Evolutionary conservation across 2,888 invertebrate genomes (phyloP), one percentile per base, ranked within the genome.

Genomic region (Rhamphomyia laevipes): DNA sequence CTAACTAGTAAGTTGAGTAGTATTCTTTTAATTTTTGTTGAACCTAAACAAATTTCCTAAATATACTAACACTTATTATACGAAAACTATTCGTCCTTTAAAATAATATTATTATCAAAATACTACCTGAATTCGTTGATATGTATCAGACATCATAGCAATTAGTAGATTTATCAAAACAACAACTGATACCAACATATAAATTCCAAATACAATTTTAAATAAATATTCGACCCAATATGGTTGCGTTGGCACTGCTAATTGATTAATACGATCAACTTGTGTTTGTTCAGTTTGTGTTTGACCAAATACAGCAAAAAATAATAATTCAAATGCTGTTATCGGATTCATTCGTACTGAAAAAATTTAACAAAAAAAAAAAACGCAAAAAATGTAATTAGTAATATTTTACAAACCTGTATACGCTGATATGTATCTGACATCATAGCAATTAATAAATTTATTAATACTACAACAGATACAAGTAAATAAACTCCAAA

Each of bases 131-230:
- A 97, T 97, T 69, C 94, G 80, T 73, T 99, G 97, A 73, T 99
- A 99, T 53, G 99, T 99, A 79, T 99, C 97, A 68, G 96, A 95
- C 96, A 99, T 97, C 97, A 99, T 99, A 78, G 99, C 99, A 79
- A 99, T 99, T 70, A 99, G 86, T 59, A 99, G 82, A 76, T 99
- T 99, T 76, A 99, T 97, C 62, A 99, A 82, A 63, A 99, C 99
- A 69, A 99, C 92, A 65, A 99, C 90, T 56, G 96, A 95, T 64
- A 99, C 95, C 84, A 97, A 80, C 91, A 99, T 90, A 78, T 99
- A 99, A 67, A 93, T 84, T 61, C 88, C 89, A 73, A 86, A 88
- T 59, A 86, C 82, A 66, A 87, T 78, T 78, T 88, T 89, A 80
- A 88, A 91, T 63, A 91, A 77, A 65, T 83, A 82, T 66, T 82